phyloP scores from a whole-genome alignment of 2,888 invertebrate species.

The Polydrusus tereticollis region DNA sequence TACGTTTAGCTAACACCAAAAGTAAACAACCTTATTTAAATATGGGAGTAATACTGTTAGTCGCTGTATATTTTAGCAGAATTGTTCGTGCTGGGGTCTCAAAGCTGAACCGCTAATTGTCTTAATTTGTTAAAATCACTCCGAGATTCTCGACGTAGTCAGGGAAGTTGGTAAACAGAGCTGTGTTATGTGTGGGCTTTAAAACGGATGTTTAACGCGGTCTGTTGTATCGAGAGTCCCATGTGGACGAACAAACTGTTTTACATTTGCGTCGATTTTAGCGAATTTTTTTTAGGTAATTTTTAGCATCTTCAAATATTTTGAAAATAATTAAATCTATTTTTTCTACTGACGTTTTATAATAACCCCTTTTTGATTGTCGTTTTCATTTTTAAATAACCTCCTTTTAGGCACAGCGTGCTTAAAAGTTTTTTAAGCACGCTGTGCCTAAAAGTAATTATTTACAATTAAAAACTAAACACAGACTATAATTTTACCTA shows the following conservation, averaged over 20 bases:
- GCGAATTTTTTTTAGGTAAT: not conserved
- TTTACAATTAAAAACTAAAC: too few relatives aligned
- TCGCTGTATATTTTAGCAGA: constrained; percentile 56
- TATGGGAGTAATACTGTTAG: constrained; percentile 53
- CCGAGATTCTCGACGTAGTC: constrained; percentile 56
- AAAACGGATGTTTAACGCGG: constrained; percentile 42
- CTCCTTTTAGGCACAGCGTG: too few relatives aligned
- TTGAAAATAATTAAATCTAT: too few relatives aligned
- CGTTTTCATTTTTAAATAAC: too few relatives aligned
- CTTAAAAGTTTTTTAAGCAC: too few relatives aligned
- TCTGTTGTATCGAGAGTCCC: constrained; percentile 23
- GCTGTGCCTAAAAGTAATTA: too few relatives aligned
- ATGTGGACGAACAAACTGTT: constrained; percentile 30
- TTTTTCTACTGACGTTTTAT: too few relatives aligned
- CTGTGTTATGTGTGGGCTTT: constrained; percentile 55
- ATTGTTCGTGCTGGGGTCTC: constrained; percentile 57
- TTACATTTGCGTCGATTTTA: constrained; percentile 7
- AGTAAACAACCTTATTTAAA: constrained; percentile 47
- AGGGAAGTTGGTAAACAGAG: constrained; percentile 57
- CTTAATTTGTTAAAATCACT: constrained; percentile 62
- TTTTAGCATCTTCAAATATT: too few relatives aligned
- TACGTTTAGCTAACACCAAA: constrained; percentile 43
- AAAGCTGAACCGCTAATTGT: constrained; percentile 62
- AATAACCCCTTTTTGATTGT: too few relatives aligned
- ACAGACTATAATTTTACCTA: too few relatives aligned